Conservation (phyloP, 1,140 invertebrate species). For the Phortica variegata region DNA sequence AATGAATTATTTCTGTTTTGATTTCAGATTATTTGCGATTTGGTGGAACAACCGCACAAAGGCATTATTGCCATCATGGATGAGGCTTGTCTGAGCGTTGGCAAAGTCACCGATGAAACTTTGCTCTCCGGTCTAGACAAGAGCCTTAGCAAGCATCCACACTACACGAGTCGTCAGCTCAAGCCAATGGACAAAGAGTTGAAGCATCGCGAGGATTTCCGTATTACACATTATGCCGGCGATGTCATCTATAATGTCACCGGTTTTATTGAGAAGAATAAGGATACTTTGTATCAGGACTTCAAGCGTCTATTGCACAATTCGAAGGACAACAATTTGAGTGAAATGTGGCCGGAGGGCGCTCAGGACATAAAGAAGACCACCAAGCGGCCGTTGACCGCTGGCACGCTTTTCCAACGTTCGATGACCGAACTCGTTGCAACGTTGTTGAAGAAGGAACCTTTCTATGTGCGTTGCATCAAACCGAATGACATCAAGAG, state of each 20-base stretch:
- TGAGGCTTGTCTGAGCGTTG: constrained; percentile 92
- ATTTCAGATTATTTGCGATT: constrained; percentile 80
- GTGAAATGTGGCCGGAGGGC: constrained; percentile 94
- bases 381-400: constrained; percentile 89
- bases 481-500: constrained; percentile 95
- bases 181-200: constrained; percentile 79
- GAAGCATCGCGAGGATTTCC: constrained; percentile 79
- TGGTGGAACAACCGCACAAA: constrained; percentile 86
- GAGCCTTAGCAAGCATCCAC: constrained; percentile 81
- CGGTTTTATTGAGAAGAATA: constrained; percentile 95
- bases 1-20: neutral
- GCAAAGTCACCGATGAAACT: constrained; percentile 88
- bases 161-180: constrained; percentile 85
- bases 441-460: constrained; percentile 87
- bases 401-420: constrained; percentile 90
- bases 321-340: constrained; percentile 74
- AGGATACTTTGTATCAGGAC: constrained; percentile 93
- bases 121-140: constrained; percentile 91
- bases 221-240: constrained; percentile 92
- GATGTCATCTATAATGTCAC: constrained; percentile 89
- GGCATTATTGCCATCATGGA: constrained; percentile 93
- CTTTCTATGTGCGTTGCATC: constrained; percentile 94
- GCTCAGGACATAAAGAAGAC: constrained; percentile 88
- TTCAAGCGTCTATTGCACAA: constrained; percentile 89
- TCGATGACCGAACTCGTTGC: constrained; percentile 90